Evolutionary conservation across 1,140 invertebrate species (phyloP), one percentile per base, ranked within the genome.

Genomic region (Zaprionus kolodkinae): DNA sequence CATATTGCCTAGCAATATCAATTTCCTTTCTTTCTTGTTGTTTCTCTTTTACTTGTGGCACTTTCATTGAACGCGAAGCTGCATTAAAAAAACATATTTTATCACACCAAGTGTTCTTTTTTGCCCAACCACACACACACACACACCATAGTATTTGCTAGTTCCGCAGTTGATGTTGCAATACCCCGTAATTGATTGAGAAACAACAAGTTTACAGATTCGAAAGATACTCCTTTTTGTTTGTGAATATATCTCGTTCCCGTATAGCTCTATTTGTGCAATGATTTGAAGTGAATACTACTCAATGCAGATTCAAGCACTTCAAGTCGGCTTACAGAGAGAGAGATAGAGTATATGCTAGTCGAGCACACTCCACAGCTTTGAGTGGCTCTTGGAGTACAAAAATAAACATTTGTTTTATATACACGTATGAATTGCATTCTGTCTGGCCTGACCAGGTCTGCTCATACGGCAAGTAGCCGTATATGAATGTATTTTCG

Each of bases 61-160:
- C 75, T 87, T 82, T 83, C 59, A 79, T 79, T 69, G 79, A 86
- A 87, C 79, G 79, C 63, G 60, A 69, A 72, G 48, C 76, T 83
- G 84, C 76, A 88, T 87, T 87, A 83, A 79, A 87, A 86, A 88
- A 88, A 83, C 84, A 83, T 83, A 77, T 72, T 88, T 87, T 83
- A 88, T 87, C 48, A 67, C 70, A 66, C 71, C 52, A 65, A 38
- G 66, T 62, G 70, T 25, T 57, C 74, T 78, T 72, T 75, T 72
- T 75, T 72, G 72, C 17, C 36, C 38, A 59, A 27, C 40, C 15
- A 7, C 12, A 7, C 52, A 30, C 6, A 21, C 15, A 7, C 12
- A 7, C 52, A 30, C 6, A 21, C 21, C 21, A 21, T 59, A 61
- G 33, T 56, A 25, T 69, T 56, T 69, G 69, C 62, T 78, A 50